Conservation (phyloP, 2,113 vertebrate species). For the Copsychus sechellarum region DNA sequence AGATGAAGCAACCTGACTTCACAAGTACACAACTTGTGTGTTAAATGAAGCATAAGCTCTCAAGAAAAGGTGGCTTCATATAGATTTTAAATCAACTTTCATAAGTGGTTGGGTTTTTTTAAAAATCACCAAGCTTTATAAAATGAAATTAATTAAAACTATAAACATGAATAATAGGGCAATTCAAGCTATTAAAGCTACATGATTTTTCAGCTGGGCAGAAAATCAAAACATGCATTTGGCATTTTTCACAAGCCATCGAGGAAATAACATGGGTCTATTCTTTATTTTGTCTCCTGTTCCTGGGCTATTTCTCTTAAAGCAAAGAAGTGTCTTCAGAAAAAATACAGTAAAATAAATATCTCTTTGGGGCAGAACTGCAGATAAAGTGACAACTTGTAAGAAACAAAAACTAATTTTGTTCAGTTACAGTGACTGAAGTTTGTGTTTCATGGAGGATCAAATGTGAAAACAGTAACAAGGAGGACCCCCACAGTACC, state of each 20-base stretch:
- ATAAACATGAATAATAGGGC: conserved; percentile 37
- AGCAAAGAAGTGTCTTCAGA: neutral
- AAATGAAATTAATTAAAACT: conserved; percentile 36
- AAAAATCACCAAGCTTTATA: neutral
- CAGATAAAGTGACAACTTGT: neutral
- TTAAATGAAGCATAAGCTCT: neutral
- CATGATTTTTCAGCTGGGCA: conserved; percentile 60
- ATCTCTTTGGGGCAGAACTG: neutral
- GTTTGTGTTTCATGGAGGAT: neutral
- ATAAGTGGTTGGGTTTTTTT: neutral
- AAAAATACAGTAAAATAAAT: conserved; percentile 2
- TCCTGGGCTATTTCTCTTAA: neutral
- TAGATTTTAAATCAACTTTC: neutral
- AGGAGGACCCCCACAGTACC: neutral
- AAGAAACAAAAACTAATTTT: neutral
- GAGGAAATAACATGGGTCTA: conserved; percentile 12
- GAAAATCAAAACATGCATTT: conserved; percentile 59
- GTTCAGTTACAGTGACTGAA: neutral
- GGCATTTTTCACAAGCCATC: conserved; percentile 39
- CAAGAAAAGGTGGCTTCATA: neutral
- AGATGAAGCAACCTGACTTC: neutral
- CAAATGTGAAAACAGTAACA: neutral
- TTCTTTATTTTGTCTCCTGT: conserved; percentile 15
- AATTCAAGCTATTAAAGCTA: conserved; percentile 51
- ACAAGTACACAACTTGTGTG: neutral